These are phyloP conservation scores for Thymallus thymallus DNA, from an alignment of 2,113 vertebrate genomes.

Conservation along the genomic window DNA sequence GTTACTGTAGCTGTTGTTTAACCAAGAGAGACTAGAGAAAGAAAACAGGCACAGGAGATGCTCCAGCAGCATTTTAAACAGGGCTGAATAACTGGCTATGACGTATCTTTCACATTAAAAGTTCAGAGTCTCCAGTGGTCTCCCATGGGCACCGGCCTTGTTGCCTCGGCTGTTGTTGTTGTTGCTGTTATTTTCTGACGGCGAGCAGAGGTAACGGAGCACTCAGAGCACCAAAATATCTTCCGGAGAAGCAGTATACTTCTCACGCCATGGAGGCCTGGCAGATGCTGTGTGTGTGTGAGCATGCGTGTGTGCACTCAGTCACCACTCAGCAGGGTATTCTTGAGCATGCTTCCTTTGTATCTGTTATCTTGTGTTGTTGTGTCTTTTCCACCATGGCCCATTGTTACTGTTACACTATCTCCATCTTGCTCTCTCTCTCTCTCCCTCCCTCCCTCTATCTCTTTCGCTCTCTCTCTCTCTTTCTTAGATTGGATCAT, in stretches of 20 bases:
- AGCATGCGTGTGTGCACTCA: neutral
- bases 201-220: neutral
- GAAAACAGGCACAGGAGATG: neutral
- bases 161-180: neutral
- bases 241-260: neutral
- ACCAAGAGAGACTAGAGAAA: neutral
- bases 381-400: too few relatives aligned
- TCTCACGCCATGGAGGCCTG: neutral
- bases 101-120: constrained; percentile 2
- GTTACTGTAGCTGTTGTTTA: constrained; percentile 6
- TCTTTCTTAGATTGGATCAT: too few relatives aligned
- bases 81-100: neutral
- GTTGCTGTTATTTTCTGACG: constrained; percentile 4
- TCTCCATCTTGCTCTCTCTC: too few relatives aligned
- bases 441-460: too few relatives aligned
- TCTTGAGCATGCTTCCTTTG: too few relatives aligned
- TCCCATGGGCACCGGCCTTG: neutral
- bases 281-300: too few relatives aligned
- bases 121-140: neutral
- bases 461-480: too few relatives aligned
- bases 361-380: too few relatives aligned
- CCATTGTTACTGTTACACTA: too few relatives aligned
- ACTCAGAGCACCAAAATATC: constrained; percentile 3
- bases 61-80: too few relatives aligned
- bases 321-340: too few relatives aligned